These are phyloP conservation scores for Myathropa florea DNA, from an alignment of 2,888 invertebrate species.

Conservation along the genomic window DNA sequence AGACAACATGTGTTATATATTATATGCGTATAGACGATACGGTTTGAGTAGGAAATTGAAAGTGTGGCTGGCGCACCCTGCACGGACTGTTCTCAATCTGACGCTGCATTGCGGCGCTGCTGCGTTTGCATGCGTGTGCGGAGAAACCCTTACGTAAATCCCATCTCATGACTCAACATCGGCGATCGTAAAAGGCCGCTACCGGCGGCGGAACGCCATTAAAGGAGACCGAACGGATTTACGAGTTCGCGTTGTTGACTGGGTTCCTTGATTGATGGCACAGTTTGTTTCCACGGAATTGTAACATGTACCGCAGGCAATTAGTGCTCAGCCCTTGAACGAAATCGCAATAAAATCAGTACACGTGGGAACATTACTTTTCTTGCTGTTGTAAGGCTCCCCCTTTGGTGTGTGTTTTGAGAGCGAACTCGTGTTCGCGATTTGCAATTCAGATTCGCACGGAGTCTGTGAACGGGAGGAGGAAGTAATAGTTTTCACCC, in stretches of 20 bases:
- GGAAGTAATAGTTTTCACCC: slow-evolving; percentile 7
- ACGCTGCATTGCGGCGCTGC: neutral
- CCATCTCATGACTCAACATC: neutral
- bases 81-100: neutral
- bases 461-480: neutral
- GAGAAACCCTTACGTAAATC: neutral
- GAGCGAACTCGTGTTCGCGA: neutral
- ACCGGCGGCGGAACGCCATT: neutral
- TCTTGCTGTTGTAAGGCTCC: neutral
- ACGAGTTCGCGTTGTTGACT: neutral
- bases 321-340: neutral
- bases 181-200: no score
- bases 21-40: slow-evolving; percentile 21
- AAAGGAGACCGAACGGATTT: neutral
- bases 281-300: neutral
- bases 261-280: neutral
- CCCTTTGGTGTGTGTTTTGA: neutral
- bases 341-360: neutral
- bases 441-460: slow-evolving; percentile 13
- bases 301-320: neutral
- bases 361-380: neutral
- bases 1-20: slow-evolving; percentile 59
- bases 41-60: slow-evolving; percentile 20
- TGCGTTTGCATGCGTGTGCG: neutral
- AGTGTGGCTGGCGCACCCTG: slow-evolving; percentile 33